Conservation (phyloP, 2,797 vertebrate genomes). For the Pristis pectinata region DNA sequence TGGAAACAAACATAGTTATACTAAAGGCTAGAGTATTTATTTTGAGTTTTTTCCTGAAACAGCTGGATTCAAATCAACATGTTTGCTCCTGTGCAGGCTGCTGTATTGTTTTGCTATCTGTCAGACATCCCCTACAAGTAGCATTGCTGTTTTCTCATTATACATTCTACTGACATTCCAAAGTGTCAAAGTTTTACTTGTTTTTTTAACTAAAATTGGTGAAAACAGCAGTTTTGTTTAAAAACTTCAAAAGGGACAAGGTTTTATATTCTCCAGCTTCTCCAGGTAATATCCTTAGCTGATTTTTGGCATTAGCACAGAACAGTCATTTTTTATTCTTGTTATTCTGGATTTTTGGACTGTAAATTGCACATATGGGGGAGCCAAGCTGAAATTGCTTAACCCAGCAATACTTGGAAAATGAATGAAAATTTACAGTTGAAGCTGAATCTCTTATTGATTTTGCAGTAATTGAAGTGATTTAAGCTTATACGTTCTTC, state of each 20-base stretch:
- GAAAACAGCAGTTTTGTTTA: not conserved
- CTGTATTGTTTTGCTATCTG: not conserved
- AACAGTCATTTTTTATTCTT: not conserved
- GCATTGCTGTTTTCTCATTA: not conserved
- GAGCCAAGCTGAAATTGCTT: not conserved
- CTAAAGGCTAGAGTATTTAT: not conserved
- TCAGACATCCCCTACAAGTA: not conserved
- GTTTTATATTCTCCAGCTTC: not conserved
- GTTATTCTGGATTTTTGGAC: not conserved
- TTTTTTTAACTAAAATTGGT: not conserved
- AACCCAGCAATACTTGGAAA: not conserved
- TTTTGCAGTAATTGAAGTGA: not conserved
- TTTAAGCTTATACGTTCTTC: not conserved
- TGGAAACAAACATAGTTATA: not conserved
- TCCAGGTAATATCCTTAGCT: not conserved
- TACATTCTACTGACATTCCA: not conserved
- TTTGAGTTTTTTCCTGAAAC: not conserved
- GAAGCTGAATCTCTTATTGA: not conserved
- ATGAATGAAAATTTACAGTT: not conserved
- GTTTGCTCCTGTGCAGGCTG: not conserved
- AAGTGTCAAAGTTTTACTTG: not conserved
- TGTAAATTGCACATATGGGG: not conserved
- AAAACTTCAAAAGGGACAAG: not conserved
- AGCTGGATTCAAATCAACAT: not conserved
- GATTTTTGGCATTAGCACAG: not conserved